Percentiles rank a stretch among this genome's conserved stretches.
These are phyloP conservation scores for Elysia crispata DNA, from an alignment of 2,888 invertebrate genomes.

Conservation along the genomic window DNA sequence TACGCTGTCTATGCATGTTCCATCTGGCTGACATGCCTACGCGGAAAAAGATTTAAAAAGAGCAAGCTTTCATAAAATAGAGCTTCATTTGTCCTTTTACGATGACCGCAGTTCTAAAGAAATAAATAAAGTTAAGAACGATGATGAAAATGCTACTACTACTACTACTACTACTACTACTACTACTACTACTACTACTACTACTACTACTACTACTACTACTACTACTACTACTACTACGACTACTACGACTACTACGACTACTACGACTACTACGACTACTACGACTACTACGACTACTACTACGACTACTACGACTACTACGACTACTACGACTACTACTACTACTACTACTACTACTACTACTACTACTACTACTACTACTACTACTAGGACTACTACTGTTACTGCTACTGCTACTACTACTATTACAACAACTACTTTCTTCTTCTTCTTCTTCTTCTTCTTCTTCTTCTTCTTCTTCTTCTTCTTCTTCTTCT, in stretches of 20 bases:
- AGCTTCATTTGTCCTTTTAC: no score
- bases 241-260: not conserved
- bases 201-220: not conserved
- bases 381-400: not conserved
- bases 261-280: not conserved
- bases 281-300: not conserved
- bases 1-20: no score
- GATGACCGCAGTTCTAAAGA: no score
- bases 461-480: not conserved
- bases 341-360: slow-evolving; percentile 1
- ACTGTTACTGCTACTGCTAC: not conserved
- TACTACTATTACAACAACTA: not conserved
- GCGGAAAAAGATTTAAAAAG: no score
- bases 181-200: not conserved
- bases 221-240: not conserved
- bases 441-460: not conserved
- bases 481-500: not conserved
- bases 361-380: not conserved
- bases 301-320: not conserved
- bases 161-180: not conserved
- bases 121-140: no score
- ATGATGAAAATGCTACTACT: no score
- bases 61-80: no score
- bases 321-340: not conserved
- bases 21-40: no score